A percentile compares a stretch with the other conserved stretches of the same genome.
phyloP scores from a whole-genome alignment of 2,797 vertebrate species.

The Epinephelus malabaricus region DNA sequence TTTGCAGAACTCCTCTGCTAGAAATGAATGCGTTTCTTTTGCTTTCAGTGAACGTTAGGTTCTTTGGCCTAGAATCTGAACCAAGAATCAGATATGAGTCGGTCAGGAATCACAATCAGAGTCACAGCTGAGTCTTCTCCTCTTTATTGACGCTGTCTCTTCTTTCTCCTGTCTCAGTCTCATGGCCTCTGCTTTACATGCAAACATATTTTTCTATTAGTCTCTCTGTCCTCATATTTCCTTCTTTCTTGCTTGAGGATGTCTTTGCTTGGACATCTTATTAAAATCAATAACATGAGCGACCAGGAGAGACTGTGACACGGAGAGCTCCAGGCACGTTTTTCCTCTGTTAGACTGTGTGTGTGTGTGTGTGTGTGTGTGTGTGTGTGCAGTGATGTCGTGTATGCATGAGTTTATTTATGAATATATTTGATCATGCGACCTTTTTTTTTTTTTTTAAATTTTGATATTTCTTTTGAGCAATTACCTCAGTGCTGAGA shows the following conservation, averaged over 20 bases:
- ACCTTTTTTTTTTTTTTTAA: background rate
- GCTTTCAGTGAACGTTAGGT: no score
- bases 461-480: conserved; percentile 26
- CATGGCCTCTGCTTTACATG: background rate
- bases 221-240: conserved; percentile 15
- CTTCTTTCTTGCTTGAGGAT: conserved; percentile 25
- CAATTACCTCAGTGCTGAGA: conserved; percentile 30
- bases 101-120: no score
- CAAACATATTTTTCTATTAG: background rate
- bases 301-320: background rate
- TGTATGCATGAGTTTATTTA: background rate
- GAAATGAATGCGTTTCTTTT: no score
- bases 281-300: conserved; percentile 58
- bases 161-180: background rate
- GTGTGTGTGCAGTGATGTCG: background rate
- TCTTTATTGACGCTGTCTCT: background rate
- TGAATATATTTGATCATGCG: background rate
- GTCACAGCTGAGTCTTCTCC: background rate
- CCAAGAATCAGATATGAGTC: no score
- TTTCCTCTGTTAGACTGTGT: no score
- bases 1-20: no score
- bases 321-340: no score
- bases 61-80: no score
- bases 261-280: conserved; percentile 56
- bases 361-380: background rate